Evolutionary conservation across 2,888 invertebrate genomes (phyloP), one percentile per base, ranked within the genome.

Genomic region (Eupithecia vulgata): DNA sequence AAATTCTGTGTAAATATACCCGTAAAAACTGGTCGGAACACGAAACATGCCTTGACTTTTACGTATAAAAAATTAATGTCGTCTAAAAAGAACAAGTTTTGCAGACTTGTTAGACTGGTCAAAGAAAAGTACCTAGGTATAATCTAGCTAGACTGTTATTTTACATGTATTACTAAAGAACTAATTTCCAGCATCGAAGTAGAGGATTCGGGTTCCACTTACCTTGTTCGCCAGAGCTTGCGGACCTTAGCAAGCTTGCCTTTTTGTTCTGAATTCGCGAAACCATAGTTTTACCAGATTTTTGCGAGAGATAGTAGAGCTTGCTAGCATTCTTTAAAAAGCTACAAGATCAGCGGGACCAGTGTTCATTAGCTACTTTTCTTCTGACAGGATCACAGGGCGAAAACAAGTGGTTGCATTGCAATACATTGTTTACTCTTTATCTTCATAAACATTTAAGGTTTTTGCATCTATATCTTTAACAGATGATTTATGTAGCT

Each of bases 261-360:
- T 70, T 66, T 71, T 71, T 71, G n/a, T 35, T 7, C 17, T 64
- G 35, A 57, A 62, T 70, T 62, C 61, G 40, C 42, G n/a, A 42
- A 42, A 37, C 57, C 25, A 70, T 45, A n/a, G 37, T 12, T 15
- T 35, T 25, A 45, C 59, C 66, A 74, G 65, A 71, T 74, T 74
- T 74, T 34, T 35, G 13, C 1, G 45, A 52, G 70, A 70, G 70
- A 35, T 70, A 70, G 61, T 30, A 34, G 30, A 45, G 37, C 48
- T 67, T n/a, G n/a, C n/a, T n/a, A 42, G 25, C 61, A 68, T 70
- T 65, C 68, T 45, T 67, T 52, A 52, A 10, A 52, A 40, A 30
- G 59, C 52, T 61, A 25, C 66, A 34, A 13, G 48, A 25, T 59
- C 52, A 10, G 52, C 21, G 21, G 52, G 52, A 21, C 52, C 52